Base-by-base conservation (phyloP, 2,888 invertebrate genomes). In the Dione vanillae region DNA sequence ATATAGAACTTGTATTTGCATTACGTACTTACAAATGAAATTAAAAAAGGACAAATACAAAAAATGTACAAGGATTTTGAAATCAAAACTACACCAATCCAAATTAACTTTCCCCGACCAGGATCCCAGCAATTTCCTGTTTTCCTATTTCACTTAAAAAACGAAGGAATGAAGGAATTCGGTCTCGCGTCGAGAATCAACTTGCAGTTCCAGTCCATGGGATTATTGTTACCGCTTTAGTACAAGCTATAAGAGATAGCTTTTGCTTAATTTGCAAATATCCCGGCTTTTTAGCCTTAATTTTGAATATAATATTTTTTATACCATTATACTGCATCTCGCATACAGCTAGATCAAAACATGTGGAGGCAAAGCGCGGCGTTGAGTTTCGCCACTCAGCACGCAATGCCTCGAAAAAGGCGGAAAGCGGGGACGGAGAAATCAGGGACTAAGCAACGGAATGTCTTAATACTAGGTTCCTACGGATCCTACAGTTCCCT, bases 191-290 rank as follows among this genome's bases (percentile, higher is more conserved):
- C 82, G 83, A 79, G 79, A 80, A 83, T 81, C 83, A 82, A 79
- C 81, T 77, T 80, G 81, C 82, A 82, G 81, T 83, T 83, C 80
- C 84, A 85, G 83, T 81, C 82, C 80, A 80, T 79, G 78, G 79
- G 82, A 85, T 84, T 81, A 75, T 71, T 77, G 76, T 79, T 78
- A 80, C 75, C 77, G 78, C 66, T 27, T 27, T 12, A 65, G 74
- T 64, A 35, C 70, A 80, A 80, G 76, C 71, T 69, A 71, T 20
- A 65, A 51, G 72, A 67, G 65, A 27, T 40, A 43, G 20, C n/a
- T 35, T 14, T 51, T 51, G 5, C 35, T 14, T 56, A 9, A 45
- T 68, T 67, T 70, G 75, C 12, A 58, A 12, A n/a, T 56, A 11
- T 35, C n/a, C n/a, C n/a, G n/a, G n/a, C n/a, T 56, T 12, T n/a